Evolutionary conservation across 2,797 vertebrate species (phyloP).

Genomic region (Hydrolagus colliei): DNA sequence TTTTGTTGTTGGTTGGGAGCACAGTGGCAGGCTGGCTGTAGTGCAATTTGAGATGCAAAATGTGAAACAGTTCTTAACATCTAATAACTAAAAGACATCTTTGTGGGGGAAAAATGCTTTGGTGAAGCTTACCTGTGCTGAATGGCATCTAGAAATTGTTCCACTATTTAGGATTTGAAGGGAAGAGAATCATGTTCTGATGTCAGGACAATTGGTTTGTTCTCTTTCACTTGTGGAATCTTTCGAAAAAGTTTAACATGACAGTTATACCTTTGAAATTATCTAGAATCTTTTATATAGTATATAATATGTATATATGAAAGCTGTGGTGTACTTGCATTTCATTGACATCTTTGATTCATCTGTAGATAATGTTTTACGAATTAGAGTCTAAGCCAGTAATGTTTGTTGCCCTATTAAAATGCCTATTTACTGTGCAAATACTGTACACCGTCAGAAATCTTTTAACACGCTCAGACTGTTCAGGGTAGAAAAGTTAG

Average conservation of each 20-base stretch:
- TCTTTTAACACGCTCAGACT: constrained; percentile 12
- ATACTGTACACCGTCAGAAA: not conserved
- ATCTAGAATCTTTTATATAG: not conserved
- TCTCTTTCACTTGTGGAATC: not conserved
- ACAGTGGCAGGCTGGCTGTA: not conserved
- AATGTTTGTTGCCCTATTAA: constrained; percentile 1
- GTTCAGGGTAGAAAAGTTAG: not conserved
- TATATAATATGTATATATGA: not conserved
- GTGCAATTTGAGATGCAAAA: not conserved
- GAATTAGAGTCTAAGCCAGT: not conserved
- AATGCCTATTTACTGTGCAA: not conserved
- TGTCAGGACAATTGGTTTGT: not conserved
- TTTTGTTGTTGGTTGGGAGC: not conserved
- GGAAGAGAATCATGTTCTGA: not conserved
- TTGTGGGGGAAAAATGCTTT: too few species aligned
- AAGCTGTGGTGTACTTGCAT: not conserved
- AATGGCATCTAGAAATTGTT: not conserved
- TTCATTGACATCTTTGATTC: not conserved
- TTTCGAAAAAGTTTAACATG: not conserved
- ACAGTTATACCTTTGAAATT: not conserved
- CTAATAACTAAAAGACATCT: too few species aligned
- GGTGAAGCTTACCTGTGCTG: too few species aligned
- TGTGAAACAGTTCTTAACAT: not conserved
- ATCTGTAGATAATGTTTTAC: not conserved
- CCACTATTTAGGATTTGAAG: not conserved